Evolutionary conservation across 2,797 vertebrate genomes (phyloP), one percentile per base, ranked within the genome.

Genomic region (Manis pentadactyla): DNA sequence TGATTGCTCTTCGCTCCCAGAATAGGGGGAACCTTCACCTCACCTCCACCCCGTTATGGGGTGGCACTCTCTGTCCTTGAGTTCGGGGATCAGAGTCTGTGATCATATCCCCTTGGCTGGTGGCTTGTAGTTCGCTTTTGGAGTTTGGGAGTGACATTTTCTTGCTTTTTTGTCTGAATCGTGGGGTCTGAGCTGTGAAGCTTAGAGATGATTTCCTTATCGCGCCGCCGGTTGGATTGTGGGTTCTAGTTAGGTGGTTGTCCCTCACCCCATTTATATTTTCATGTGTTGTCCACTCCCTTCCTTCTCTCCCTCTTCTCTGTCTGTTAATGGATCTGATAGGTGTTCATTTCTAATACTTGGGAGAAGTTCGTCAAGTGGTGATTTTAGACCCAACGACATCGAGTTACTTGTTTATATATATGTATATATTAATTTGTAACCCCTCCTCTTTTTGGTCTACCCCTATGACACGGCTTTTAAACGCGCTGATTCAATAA

Each of bases 381-480:
- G 57, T 49, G 73, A 53, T 93, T 75, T 95, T 68, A 39, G 86
- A 66, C 55, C 69, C 37, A 34, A 42, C 51, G 31, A 66, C 64
- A 61, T 87, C 18, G 46, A 86, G 57, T 95, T 95, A 68, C 53
- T 91, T 96, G 86, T 95, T 89, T 91, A 51, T 77, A 31, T 74
- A 8, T 75, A 19, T 85, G 5, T 77, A 15, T 73, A 7, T 77
- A 55, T 77, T 61, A 4, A 82, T 87, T 89, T 82, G 92, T 88
- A 94, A 75, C 37, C 55, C 90, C 85, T 90, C 87, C 89, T 91
- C 29, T 39, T 92, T 57, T 82, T 51, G 71, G 95, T 94, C 95
- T 97, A 73, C 96, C 97, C 93, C 64, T 84, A 6, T 93, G 96
- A 95, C 97, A 96, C 94, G 96, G 87, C 97, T 94, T 95, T 94